Percentiles rank a stretch among this genome's conserved stretches.
Conservation (phyloP, 2,797 vertebrate species). For the Poecilia gillii region DNA sequence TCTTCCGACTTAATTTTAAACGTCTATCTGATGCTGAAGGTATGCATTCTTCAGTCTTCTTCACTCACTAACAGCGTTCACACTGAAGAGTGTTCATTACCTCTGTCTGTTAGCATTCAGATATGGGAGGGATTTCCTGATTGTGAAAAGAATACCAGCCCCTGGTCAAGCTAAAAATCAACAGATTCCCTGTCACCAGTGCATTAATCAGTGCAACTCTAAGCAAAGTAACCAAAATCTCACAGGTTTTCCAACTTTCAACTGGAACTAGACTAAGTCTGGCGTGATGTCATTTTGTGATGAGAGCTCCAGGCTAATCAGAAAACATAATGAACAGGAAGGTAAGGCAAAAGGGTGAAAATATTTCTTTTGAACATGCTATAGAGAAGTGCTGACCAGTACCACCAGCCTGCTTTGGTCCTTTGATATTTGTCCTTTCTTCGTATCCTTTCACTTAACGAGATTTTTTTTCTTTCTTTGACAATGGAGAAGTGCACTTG, state of each 20-base stretch:
- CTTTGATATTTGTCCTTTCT: neutral
- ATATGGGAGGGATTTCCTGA: neutral
- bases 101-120: neutral
- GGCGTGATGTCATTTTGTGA: neutral
- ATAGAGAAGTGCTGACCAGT: constrained; percentile 17
- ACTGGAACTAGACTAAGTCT: neutral
- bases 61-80: neutral
- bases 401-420: neutral
- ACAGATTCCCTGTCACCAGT: neutral
- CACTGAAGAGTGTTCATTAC: neutral
- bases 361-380: constrained; percentile 4
- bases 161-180: neutral
- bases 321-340: neutral
- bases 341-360: neutral
- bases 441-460: neutral
- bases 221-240: neutral
- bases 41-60: neutral
- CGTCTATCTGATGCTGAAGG: neutral
- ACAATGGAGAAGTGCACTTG: constrained; percentile 21
- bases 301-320: neutral
- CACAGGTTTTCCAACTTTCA: neutral
- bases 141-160: neutral
- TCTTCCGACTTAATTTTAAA: neutral
- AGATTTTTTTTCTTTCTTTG: constrained; percentile 16
- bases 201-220: neutral